These are phyloP conservation scores for Nebria brevicollis DNA, from an alignment of 2,888 invertebrate genomes.

Conservation along the genomic window DNA sequence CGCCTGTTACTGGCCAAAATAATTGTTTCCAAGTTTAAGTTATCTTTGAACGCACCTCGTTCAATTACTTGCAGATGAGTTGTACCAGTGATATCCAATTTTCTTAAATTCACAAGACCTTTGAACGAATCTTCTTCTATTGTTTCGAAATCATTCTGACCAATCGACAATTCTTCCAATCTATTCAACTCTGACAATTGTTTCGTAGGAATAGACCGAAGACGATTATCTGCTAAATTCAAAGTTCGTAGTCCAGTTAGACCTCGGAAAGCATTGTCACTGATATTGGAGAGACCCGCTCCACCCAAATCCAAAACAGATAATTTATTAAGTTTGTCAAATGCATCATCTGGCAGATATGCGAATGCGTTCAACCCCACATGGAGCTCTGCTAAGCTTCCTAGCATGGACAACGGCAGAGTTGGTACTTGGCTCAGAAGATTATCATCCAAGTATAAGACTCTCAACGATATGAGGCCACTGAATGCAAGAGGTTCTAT, in stretches of 20 bases:
- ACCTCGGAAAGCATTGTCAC: slow-evolving; percentile 79
- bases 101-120: slow-evolving; percentile 79
- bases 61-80: slow-evolving; percentile 77
- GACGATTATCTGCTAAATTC: slow-evolving; percentile 82
- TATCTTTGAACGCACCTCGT: slow-evolving; percentile 81
- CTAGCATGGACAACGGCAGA: slow-evolving; percentile 75
- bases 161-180: slow-evolving; percentile 82
- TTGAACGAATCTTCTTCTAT: slow-evolving; percentile 80
- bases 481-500: slow-evolving; percentile 82
- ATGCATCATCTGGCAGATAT: slow-evolving; percentile 79
- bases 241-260: slow-evolving; percentile 79
- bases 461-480: slow-evolving; percentile 78
- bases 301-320: slow-evolving; percentile 82
- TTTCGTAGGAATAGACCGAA: slow-evolving; percentile 78
- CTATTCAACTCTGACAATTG: slow-evolving; percentile 77
- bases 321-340: slow-evolving; percentile 78
- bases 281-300: slow-evolving; percentile 82
- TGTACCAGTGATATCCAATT: slow-evolving; percentile 82
- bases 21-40: slow-evolving; percentile 82
- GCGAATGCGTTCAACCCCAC: slow-evolving; percentile 86
- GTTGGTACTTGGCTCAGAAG: slow-evolving; percentile 82
- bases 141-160: slow-evolving; percentile 81
- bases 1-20: slow-evolving; percentile 82
- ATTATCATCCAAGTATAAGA: slow-evolving; percentile 87
- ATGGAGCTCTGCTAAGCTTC: slow-evolving; percentile 84